A percentile compares a stretch with the other conserved stretches of the same genome.
Conservation (phyloP, 1,140 invertebrate species). For the Caenorhabditis latens region DNA sequence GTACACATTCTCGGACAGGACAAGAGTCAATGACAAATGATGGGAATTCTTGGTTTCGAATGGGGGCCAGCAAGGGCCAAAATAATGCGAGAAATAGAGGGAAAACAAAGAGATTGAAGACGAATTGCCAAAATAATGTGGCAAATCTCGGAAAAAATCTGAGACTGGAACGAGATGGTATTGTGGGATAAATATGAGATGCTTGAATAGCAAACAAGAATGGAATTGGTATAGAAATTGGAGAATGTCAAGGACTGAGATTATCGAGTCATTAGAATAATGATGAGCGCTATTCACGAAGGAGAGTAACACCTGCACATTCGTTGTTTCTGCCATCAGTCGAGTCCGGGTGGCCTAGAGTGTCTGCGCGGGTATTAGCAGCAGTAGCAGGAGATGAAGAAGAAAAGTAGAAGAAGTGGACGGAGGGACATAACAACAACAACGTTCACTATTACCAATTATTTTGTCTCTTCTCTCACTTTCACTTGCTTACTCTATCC, state of each 20-base stretch:
- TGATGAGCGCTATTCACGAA: constrained; percentile 21
- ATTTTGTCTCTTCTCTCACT: constrained; percentile 41
- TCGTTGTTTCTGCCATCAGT: not conserved
- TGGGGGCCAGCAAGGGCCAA: not conserved
- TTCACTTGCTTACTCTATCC: constrained; percentile 8
- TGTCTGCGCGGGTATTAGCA: constrained; percentile 34
- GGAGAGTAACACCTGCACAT: not conserved
- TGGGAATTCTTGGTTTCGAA: constrained; percentile 42
- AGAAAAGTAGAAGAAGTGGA: constrained; percentile 41
- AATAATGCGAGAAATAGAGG: not conserved
- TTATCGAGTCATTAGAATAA: constrained; percentile 31
- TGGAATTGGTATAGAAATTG: not conserved
- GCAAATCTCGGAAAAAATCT: constrained; percentile 13
- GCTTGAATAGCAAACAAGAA: not conserved
- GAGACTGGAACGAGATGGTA: constrained; percentile 30
- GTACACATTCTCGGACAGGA: constrained; percentile 45
- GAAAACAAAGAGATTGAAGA: constrained; percentile 28
- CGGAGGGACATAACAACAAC: constrained; percentile 23
- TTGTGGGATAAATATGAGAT: not conserved
- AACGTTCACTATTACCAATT: constrained; percentile 45
- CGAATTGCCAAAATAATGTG: constrained; percentile 46
- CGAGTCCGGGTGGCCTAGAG: too few relatives aligned
- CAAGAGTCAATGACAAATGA: constrained; percentile 55
- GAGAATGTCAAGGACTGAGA: constrained; percentile 1
- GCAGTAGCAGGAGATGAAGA: not conserved